phyloP scores from a whole-genome alignment of 2,797 vertebrate species.

The Benthosema pterotum region DNA sequence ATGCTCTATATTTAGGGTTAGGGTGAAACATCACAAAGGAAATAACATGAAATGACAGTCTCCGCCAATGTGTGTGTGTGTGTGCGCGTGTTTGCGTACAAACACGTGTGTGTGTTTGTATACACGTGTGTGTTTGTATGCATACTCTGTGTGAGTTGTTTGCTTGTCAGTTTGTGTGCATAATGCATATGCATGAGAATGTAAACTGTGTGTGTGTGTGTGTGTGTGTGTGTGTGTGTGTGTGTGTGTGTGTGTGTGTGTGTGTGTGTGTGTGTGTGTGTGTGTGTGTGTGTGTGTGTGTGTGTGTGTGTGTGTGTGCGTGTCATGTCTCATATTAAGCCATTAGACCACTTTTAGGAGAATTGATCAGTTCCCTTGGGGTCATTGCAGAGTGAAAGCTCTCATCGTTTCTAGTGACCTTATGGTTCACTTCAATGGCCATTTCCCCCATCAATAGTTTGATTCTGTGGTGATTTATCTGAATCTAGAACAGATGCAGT shows the following conservation, averaged over 20 bases:
- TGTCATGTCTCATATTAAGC: conserved; percentile 19
- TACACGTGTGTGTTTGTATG: not conserved
- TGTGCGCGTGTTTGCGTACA: conserved; percentile 28
- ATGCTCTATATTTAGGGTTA: too few species aligned
- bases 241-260: not conserved
- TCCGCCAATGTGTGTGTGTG: conserved; percentile 2
- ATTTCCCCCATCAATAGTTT: conserved; percentile 51
- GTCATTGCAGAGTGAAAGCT: conserved; percentile 38
- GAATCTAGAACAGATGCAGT: conserved; percentile 4
- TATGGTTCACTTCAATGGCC: conserved; percentile 46
- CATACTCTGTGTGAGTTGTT: too few species aligned
- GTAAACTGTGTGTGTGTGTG: too few species aligned
- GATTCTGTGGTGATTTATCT: conserved; percentile 43
- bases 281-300: conserved; percentile 15
- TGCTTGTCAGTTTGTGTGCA: too few species aligned
- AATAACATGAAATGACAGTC: not conserved
- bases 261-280: conserved; percentile 14
- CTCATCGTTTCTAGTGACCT: conserved; percentile 54
- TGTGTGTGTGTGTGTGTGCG: not conserved
- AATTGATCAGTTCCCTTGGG: conserved; percentile 58
- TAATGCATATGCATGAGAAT: too few species aligned
- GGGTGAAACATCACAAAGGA: too few species aligned
- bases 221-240: not conserved
- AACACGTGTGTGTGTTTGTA: not conserved
- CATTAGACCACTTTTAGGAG: conserved; percentile 37